These are phyloP conservation scores for Protula sp. DNA, from an alignment of 2,888 invertebrate species.

Conservation along the genomic window DNA sequence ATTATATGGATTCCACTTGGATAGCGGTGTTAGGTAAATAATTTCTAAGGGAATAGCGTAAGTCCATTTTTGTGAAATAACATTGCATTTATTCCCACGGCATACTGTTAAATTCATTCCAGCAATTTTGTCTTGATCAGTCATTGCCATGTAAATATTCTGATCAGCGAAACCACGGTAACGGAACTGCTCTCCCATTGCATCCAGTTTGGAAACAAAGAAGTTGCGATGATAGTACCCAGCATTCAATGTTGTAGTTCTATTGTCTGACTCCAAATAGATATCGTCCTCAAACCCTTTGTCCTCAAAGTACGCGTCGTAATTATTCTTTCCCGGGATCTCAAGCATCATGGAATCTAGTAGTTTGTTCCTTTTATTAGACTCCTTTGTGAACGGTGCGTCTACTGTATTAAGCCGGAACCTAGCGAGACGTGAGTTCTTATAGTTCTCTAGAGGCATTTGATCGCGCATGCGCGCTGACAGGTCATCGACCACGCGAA, in stretches of 20 bases:
- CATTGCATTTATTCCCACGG: neutral
- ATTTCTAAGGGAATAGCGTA: constrained; percentile 42
- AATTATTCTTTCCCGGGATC: constrained; percentile 35
- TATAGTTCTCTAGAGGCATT: neutral
- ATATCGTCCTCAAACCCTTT: too few species aligned
- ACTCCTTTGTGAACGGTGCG: neutral
- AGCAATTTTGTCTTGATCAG: constrained; percentile 28
- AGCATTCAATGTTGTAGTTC: constrained; percentile 5
- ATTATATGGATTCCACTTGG: constrained; percentile 38
- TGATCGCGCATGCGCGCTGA: constrained; percentile 17
- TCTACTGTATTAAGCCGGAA: constrained; percentile 5
- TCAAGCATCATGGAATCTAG: constrained; percentile 30
- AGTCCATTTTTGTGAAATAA: constrained; percentile 22
- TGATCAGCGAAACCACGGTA: constrained; percentile 14
- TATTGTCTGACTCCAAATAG: constrained; percentile 14
- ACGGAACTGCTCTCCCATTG: constrained; percentile 4
- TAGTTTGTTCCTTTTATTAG: constrained; percentile 1
- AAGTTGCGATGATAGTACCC: constrained; percentile 13
- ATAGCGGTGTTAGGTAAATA: constrained; percentile 36
- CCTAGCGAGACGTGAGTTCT: neutral
- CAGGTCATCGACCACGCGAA: constrained; percentile 33
- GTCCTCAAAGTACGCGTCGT: constrained; percentile 22
- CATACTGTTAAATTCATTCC: constrained; percentile 17
- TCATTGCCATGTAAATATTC: constrained; percentile 30
- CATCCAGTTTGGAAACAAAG: neutral